Percentiles rank a stretch among this genome's conserved stretches.
Evolutionary conservation across 2,888 invertebrate species (phyloP).

Genomic region (Blastobasis lacticolella): DNA sequence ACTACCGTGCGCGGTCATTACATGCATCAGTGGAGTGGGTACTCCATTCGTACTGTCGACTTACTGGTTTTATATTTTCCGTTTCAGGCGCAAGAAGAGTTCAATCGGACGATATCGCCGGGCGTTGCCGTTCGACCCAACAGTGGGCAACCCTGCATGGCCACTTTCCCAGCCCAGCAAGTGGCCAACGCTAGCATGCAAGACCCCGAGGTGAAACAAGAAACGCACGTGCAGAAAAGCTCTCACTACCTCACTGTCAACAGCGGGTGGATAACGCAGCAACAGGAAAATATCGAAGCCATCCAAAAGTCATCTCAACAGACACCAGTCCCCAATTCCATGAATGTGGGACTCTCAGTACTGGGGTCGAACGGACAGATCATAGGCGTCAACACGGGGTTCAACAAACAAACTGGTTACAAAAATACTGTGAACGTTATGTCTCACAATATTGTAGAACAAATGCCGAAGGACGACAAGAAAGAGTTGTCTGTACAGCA

Average conservation of each 20-base stretch:
- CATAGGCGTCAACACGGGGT: constrained; percentile 71
- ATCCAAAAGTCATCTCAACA: constrained; percentile 35
- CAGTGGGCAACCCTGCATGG: constrained; percentile 31
- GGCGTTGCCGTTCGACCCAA: constrained; percentile 33
- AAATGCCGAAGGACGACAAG: constrained; percentile 46
- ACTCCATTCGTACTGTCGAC: background rate
- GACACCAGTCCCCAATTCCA: constrained; percentile 26
- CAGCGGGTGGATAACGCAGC: constrained; percentile 66
- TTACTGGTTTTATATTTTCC: constrained; percentile 3
- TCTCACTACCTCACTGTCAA: constrained; percentile 65
- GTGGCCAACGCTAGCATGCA: constrained; percentile 27
- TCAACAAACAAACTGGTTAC: constrained; percentile 39
- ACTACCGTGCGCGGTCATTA: background rate
- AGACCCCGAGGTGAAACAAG: constrained; percentile 49
- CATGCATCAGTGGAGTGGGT: background rate
- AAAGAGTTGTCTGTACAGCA: constrained; percentile 34
- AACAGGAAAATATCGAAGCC: constrained; percentile 42
- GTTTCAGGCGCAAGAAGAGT: constrained; percentile 54
- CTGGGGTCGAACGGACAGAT: constrained; percentile 76
- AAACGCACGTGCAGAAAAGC: constrained; percentile 52
- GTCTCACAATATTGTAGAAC: constrained; percentile 29
- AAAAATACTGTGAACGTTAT: constrained; percentile 34
- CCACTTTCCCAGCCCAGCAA: constrained; percentile 24
- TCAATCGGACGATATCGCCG: constrained; percentile 39
- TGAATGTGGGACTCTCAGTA: constrained; percentile 54